These are phyloP conservation scores for Lindbergichthys nudifrons DNA, from an alignment of 2,797 vertebrate genomes.

Conservation along the genomic window DNA sequence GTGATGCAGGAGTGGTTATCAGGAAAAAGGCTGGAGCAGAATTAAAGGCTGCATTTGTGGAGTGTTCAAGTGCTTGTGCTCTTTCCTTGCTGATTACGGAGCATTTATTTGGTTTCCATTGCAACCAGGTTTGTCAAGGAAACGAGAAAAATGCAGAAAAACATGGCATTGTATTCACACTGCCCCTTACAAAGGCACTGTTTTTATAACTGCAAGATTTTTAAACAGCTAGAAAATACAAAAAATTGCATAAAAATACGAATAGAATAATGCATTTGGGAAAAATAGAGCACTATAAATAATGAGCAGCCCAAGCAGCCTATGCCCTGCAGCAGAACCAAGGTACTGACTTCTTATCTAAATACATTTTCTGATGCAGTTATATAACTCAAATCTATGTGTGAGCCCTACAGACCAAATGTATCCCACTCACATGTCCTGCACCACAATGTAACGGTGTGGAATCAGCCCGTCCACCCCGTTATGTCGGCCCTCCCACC, in stretches of 20 bases:
- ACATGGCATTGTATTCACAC: conserved; percentile 2
- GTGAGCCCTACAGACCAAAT: not conserved
- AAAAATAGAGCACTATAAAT: conserved; percentile 32
- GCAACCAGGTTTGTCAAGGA: not conserved
- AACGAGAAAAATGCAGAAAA: not conserved
- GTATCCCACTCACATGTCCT: conserved; percentile 93
- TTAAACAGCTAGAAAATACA: not conserved
- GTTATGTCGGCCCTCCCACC: conserved; percentile 99
- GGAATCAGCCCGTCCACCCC: conserved; percentile 98
- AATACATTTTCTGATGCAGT: not conserved
- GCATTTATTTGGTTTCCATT: conserved; percentile 12
- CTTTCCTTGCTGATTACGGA: not conserved
- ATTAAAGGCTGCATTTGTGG: conserved; percentile 13
- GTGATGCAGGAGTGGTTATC: conserved; percentile 25
- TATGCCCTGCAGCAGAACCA: not conserved
- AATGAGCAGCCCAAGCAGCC: conserved; percentile 17
- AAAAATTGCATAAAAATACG: not conserved
- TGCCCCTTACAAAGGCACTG: not conserved
- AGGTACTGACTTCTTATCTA: not conserved
- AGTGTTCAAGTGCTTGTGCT: conserved; percentile 6
- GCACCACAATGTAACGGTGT: conserved; percentile 99
- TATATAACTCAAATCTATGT: not conserved
- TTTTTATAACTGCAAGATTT: conserved; percentile 14
- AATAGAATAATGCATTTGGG: conserved; percentile 28
- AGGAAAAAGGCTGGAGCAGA: conserved; percentile 8